These are phyloP conservation scores for human DNA, from an alignment of 2,113 vertebrate species.

Conservation along the genomic window GRCh38 chr2:43706001-43706500, in stretches of 20 bases:
- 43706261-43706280: neutral
- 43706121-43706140: neutral
- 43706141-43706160: neutral
- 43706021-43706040: neutral
- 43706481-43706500: conserved; percentile 53
- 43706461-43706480: neutral
- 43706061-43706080: neutral
- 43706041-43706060: neutral
- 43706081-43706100: neutral
- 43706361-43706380: conserved; percentile 95
- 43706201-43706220: neutral
- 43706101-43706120: neutral
- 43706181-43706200: neutral
- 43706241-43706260: conserved; percentile 30
- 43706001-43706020: neutral
- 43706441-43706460: conserved; percentile 4
- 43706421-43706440: conserved; percentile 54
- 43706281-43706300: conserved; percentile 32
- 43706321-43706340: conserved; percentile 87
- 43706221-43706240: conserved; percentile 56
- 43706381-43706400: conserved; percentile 95
- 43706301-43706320: conserved; percentile 82
- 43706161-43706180: neutral
- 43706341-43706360: conserved; percentile 90
- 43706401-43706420: conserved; percentile 96